These are phyloP conservation scores for Lumbricus terrestris DNA, from an alignment of 2,888 invertebrate genomes.

Conservation along the genomic window DNA sequence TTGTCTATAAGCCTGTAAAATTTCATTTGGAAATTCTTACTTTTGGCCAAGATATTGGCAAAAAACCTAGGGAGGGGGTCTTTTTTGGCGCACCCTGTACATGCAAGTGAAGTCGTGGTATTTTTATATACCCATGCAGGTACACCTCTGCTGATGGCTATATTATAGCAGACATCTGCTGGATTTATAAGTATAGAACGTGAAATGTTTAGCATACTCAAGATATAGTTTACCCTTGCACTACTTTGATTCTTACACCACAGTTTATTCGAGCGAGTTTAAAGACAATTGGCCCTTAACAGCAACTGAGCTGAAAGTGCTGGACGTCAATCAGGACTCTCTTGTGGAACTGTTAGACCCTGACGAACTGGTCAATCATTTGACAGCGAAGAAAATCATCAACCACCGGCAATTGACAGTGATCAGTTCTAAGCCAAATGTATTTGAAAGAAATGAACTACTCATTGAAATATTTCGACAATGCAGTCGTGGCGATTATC, in stretches of 20 bases:
- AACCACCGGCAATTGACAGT: neutral
- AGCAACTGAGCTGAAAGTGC: neutral
- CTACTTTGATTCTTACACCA: neutral
- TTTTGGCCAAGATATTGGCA: no score
- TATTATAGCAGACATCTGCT: no score
- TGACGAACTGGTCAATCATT: neutral
- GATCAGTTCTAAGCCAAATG: neutral
- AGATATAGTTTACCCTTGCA: neutral
- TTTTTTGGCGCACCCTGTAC: no score
- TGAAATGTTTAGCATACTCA: neutral
- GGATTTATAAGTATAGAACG: neutral
- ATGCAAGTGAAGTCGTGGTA: no score
- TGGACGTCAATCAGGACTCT: neutral
- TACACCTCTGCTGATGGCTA: no score
- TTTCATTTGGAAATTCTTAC: no score
- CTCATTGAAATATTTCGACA: neutral
- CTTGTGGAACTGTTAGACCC: neutral
- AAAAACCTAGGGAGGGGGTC: no score
- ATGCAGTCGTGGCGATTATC: neutral
- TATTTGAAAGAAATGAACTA: neutral
- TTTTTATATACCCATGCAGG: no score
- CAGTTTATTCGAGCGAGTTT: neutral
- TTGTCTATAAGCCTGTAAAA: no score
- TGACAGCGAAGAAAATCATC: neutral
- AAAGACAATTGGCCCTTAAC: neutral